phyloP scores from a whole-genome alignment of 2,888 invertebrate genomes.

The Xestia xanthographa region DNA sequence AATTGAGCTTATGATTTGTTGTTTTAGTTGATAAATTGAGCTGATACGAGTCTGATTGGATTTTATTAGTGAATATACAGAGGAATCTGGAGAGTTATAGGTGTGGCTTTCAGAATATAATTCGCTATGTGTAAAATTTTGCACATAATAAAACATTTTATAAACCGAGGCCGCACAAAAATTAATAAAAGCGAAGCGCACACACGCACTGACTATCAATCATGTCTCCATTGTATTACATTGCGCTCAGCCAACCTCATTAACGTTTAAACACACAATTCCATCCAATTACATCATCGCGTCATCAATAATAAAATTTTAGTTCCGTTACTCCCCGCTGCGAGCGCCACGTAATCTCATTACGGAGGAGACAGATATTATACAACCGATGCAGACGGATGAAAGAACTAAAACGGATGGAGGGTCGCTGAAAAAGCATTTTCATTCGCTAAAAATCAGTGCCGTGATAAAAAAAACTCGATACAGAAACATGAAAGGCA shows the following conservation, averaged over 20 bases:
- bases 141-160: slow-evolving; percentile 1
- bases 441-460: slow-evolving; percentile 74
- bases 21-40: slow-evolving; percentile 23
- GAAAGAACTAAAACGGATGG: slow-evolving; percentile 66
- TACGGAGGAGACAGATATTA: slow-evolving; percentile 67
- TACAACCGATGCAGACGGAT: slow-evolving; percentile 62
- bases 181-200: slow-evolving; percentile 36
- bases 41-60: not conserved
- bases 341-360: slow-evolving; percentile 70
- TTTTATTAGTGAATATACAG: not conserved
- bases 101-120: too few relatives aligned
- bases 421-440: slow-evolving; percentile 66
- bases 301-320: slow-evolving; percentile 68
- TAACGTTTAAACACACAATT: slow-evolving; percentile 63
- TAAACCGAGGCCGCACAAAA: not conserved
- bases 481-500: slow-evolving; percentile 70
- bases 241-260: slow-evolving; percentile 64
- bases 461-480: slow-evolving; percentile 64
- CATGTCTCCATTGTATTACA: slow-evolving; percentile 59
- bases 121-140: not conserved
- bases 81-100: not conserved
- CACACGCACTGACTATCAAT: slow-evolving; percentile 58
- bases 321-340: slow-evolving; percentile 67
- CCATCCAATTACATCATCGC: slow-evolving; percentile 64
- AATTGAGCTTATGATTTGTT: slow-evolving; percentile 32